Evolutionary conservation across 2,888 invertebrate species (phyloP).

Genomic region (Euproctis similis): DNA sequence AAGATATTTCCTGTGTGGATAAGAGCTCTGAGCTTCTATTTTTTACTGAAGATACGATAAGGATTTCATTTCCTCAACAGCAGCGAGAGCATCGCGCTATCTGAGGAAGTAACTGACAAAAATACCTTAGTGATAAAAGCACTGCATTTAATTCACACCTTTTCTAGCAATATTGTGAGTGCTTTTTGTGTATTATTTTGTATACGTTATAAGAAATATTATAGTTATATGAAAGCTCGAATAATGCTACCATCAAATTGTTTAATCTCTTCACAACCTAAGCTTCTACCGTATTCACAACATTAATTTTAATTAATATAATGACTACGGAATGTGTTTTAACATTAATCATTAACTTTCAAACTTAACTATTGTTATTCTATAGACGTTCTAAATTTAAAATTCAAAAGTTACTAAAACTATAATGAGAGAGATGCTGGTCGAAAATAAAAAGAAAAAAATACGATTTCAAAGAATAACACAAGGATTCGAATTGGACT

Average conservation of each 20-base stretch:
- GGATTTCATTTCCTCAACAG: constrained; percentile 74
- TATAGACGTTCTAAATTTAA: too few species aligned
- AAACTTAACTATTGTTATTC: too few species aligned
- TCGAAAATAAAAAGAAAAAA: constrained; percentile 29
- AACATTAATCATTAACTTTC: too few species aligned
- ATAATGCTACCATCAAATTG: too few species aligned
- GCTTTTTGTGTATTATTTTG: too few species aligned
- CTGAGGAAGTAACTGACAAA: constrained; percentile 69
- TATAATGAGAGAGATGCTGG: constrained; percentile 21
- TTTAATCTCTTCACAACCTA: too few species aligned
- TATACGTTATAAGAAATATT: too few species aligned
- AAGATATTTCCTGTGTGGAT: constrained; percentile 69
- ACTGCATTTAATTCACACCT: constrained; percentile 57
- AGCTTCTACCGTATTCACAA: too few species aligned
- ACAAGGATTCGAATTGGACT: constrained; percentile 45
- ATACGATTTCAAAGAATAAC: constrained; percentile 50
- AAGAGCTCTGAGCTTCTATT: constrained; percentile 67
- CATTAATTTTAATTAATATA: too few species aligned
- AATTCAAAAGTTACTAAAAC: constrained; percentile 19
- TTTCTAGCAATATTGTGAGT: too few species aligned
- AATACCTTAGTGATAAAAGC: constrained; percentile 71
- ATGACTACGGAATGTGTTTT: too few species aligned
- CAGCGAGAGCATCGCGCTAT: constrained; percentile 63
- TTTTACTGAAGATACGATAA: constrained; percentile 69
- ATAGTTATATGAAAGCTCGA: too few species aligned